Percentiles rank a stretch among this genome's conserved stretches.
phyloP scores from a whole-genome alignment of 1,140 invertebrate species.

The Mesaphorura yosii region DNA sequence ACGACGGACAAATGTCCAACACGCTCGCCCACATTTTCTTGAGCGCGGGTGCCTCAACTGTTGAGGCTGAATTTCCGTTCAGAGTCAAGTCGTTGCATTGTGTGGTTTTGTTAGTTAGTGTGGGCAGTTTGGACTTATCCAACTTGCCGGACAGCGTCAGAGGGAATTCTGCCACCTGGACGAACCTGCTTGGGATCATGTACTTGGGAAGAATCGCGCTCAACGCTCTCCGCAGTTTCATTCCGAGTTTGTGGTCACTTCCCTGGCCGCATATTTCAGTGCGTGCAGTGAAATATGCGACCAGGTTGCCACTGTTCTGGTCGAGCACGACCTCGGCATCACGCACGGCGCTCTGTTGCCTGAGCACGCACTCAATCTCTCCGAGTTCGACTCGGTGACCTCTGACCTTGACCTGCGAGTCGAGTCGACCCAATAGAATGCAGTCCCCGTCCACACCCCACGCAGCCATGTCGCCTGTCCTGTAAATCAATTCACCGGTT shows the following conservation, averaged over 20 bases:
- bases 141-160: background rate
- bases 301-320: background rate
- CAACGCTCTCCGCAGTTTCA: background rate
- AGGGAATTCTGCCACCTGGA: background rate
- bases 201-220: background rate
- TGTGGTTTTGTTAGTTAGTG: too few species aligned
- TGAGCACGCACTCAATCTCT: conserved; percentile 2
- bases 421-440: background rate
- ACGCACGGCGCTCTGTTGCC: background rate
- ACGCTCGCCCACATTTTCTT: background rate
- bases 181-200: conserved; percentile 3
- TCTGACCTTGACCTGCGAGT: conserved; percentile 10
- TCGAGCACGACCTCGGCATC: background rate
- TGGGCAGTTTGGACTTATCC: background rate
- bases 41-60: background rate
- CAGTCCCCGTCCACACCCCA: background rate
- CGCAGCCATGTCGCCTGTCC: conserved; percentile 1
- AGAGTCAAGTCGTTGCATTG: too few species aligned
- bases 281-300: background rate
- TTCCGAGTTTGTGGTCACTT: background rate
- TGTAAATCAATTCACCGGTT: background rate
- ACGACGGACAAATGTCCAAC: background rate
- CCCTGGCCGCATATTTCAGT: too few species aligned
- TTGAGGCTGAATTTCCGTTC: background rate
- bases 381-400: conserved; percentile 7